Evolutionary conservation across 1,140 invertebrate species (phyloP).

Genomic region (Atta texana): DNA sequence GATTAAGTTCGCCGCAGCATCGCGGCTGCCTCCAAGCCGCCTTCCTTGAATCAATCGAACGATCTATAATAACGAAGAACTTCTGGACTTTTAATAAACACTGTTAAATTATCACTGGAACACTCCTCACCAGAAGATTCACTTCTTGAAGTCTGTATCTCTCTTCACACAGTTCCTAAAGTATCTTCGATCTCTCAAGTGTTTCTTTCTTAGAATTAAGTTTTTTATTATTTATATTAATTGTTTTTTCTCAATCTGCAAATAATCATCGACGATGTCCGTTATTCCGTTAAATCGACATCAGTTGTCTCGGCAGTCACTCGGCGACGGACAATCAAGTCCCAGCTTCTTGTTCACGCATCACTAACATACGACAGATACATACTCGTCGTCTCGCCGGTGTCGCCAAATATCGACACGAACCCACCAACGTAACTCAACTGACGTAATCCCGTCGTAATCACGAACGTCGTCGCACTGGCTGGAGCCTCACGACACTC

Average conservation of each 20-base stretch:
- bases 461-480: conserved; percentile 56
- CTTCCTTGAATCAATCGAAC: conserved; percentile 24
- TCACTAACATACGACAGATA: conserved; percentile 7
- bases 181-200: not conserved
- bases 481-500: conserved; percentile 55
- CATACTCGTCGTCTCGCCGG: not conserved
- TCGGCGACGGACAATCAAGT: conserved; percentile 6
- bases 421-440: conserved; percentile 33
- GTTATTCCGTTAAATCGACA: not conserved
- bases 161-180: not conserved
- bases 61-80: not conserved
- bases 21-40: conserved; percentile 28
- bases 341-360: conserved; percentile 30
- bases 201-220: not conserved
- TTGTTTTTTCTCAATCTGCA: not conserved
- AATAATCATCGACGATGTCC: not conserved
- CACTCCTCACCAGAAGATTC: not conserved
- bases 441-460: conserved; percentile 5
- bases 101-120: conserved; percentile 12
- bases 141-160: not conserved
- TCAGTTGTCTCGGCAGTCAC: not conserved
- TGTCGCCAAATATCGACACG: not conserved
- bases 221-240: not conserved
- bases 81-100: not conserved
- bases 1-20: conserved; percentile 64